phyloP scores from a whole-genome alignment of 1,140 invertebrate species.

The Ips nitidus region DNA sequence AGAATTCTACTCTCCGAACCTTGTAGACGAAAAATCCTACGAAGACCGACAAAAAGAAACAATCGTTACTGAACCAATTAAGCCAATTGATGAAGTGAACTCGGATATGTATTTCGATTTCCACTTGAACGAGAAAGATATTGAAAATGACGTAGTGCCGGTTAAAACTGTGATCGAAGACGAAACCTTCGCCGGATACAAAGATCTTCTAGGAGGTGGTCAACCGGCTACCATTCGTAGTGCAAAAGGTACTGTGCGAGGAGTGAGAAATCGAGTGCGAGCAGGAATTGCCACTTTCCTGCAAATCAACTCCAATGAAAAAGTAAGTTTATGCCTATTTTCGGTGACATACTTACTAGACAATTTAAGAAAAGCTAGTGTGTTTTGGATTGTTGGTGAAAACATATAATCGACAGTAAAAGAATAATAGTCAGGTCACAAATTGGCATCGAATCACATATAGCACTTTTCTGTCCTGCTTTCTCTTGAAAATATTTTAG shows the following conservation, averaged over 20 bases:
- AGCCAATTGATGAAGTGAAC: constrained; percentile 53
- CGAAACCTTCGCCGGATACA: constrained; percentile 79
- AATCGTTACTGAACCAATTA: constrained; percentile 35
- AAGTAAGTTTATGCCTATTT: constrained; percentile 57
- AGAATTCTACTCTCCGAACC: neutral
- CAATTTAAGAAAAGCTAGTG: neutral
- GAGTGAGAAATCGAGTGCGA: constrained; percentile 90
- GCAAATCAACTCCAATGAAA: constrained; percentile 71
- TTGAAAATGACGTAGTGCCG: constrained; percentile 57
- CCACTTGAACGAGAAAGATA: constrained; percentile 75
- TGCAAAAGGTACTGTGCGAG: constrained; percentile 86
- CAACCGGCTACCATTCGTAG: constrained; percentile 77
- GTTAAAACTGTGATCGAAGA: constrained; percentile 56
- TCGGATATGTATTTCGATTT: constrained; percentile 79
- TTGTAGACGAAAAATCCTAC: constrained; percentile 69
- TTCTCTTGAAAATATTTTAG: too few relatives aligned
- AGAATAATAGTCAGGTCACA: too few relatives aligned
- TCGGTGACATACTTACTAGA: neutral
- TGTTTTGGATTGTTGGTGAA: too few relatives aligned
- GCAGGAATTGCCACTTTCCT: constrained; percentile 93
- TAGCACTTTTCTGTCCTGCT: too few relatives aligned
- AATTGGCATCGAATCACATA: too few relatives aligned
- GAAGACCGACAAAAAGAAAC: constrained; percentile 58
- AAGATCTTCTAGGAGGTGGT: constrained; percentile 71
- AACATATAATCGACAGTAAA: too few relatives aligned